These are phyloP conservation scores for Dromococcyx pavoninus DNA, from an alignment of 2,797 vertebrate genomes.

Conservation along the genomic window DNA sequence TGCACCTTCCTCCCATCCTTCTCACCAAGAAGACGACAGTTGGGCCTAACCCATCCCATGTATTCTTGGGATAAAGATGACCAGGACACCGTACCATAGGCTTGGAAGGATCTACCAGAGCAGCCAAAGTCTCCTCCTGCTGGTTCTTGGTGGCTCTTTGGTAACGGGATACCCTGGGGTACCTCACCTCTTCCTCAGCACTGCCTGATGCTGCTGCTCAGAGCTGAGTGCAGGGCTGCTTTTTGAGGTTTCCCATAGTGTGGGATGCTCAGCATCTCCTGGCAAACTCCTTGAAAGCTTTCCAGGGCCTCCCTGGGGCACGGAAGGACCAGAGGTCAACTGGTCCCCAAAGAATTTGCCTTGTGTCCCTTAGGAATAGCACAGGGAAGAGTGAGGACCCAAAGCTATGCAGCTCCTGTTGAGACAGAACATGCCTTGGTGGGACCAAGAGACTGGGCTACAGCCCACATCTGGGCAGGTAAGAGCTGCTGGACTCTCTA, in stretches of 20 bases:
- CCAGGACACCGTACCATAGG: fast-evolving
- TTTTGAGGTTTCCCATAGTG: fast-evolving
- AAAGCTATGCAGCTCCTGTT: fast-evolving
- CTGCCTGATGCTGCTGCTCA: not conserved
- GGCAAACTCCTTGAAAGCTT: not conserved
- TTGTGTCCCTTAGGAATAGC: not conserved
- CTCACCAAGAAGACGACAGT: not conserved
- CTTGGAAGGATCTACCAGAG: not conserved
- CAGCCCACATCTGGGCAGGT: not conserved
- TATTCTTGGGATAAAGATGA: not conserved
- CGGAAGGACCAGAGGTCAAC: too few species aligned
- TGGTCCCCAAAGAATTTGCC: fast-evolving
- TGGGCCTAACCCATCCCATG: fast-evolving
- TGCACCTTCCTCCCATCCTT: not conserved
- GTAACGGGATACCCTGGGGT: too few species aligned
- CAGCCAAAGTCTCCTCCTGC: not conserved
- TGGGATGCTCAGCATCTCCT: not conserved
- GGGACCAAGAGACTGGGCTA: not conserved
- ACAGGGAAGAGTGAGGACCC: not conserved
- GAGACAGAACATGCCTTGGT: fast-evolving
- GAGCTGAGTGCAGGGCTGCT: not conserved
- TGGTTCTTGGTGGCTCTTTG: not conserved
- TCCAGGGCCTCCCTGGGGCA: not conserved
- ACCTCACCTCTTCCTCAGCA: not conserved
- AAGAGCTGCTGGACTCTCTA: not conserved